Evolutionary conservation across 2,888 invertebrate genomes (phyloP).

Genomic region (Epinotia ramella): DNA sequence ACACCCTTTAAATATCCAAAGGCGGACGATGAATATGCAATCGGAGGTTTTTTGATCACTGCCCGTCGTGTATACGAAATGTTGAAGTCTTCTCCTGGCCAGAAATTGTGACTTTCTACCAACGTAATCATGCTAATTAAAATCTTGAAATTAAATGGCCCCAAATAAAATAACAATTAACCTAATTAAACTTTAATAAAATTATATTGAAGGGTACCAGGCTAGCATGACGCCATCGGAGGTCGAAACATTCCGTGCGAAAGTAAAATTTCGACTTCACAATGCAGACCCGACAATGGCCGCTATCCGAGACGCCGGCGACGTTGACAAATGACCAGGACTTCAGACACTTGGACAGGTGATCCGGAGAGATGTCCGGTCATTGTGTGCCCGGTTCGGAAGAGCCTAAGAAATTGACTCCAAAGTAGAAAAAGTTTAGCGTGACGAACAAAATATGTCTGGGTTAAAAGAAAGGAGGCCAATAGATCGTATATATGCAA

Average conservation of each 20-base stretch:
- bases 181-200: neutral
- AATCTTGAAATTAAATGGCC: neutral
- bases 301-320: constrained; percentile 59
- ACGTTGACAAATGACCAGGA: constrained; percentile 75
- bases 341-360: constrained; percentile 76
- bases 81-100: neutral
- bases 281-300: constrained; percentile 67
- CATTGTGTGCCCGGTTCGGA: constrained; percentile 59
- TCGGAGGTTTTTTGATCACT: too few species aligned
- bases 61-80: too few species aligned
- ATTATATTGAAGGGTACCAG: neutral
- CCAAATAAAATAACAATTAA: neutral
- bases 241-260: constrained; percentile 18
- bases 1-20: neutral
- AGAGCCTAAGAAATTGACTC: constrained; percentile 47
- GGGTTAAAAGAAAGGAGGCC: neutral
- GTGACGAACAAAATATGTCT: constrained; percentile 6
- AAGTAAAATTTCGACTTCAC: constrained; percentile 50
- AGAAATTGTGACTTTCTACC: neutral
- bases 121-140: neutral
- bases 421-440: constrained; percentile 35
- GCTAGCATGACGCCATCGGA: constrained; percentile 10
- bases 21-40: too few species aligned
- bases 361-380: constrained; percentile 73
- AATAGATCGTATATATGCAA: neutral